phyloP scores from a whole-genome alignment of 2,113 vertebrate genomes.

The Otocyon megalotis region DNA sequence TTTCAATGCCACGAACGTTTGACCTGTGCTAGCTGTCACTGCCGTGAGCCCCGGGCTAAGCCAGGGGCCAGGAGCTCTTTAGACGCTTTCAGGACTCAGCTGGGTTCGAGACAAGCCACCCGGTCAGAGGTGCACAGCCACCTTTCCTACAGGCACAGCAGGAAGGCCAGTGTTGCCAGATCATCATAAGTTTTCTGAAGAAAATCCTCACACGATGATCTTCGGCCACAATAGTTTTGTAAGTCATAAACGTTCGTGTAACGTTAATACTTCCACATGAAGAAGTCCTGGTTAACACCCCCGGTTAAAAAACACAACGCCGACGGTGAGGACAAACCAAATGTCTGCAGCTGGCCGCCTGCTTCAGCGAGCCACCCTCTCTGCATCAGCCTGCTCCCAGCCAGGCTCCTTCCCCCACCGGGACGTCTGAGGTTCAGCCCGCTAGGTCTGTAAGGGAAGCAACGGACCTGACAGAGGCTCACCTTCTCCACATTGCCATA shows the following conservation, averaged over 20 bases:
- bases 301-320: neutral
- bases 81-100: neutral
- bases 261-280: neutral
- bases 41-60: neutral
- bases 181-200: neutral
- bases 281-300: neutral
- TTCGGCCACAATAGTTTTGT: neutral
- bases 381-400: too few species aligned
- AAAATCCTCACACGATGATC: neutral
- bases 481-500: constrained; percentile 97
- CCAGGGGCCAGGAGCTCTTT: neutral
- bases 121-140: too few species aligned
- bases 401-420: neutral
- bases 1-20: neutral
- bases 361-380: rapidly evolving
- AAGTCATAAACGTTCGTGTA: rapidly evolving
- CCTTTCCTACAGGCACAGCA: neutral
- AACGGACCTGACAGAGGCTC: constrained; percentile 3
- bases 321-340: neutral
- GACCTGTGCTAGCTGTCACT: rapidly evolving
- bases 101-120: neutral
- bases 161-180: neutral
- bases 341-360: neutral
- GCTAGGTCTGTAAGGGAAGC: neutral
- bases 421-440: neutral